Conservation (phyloP, 2,113 vertebrate genomes). For the Tachysurus vachellii region DNA sequence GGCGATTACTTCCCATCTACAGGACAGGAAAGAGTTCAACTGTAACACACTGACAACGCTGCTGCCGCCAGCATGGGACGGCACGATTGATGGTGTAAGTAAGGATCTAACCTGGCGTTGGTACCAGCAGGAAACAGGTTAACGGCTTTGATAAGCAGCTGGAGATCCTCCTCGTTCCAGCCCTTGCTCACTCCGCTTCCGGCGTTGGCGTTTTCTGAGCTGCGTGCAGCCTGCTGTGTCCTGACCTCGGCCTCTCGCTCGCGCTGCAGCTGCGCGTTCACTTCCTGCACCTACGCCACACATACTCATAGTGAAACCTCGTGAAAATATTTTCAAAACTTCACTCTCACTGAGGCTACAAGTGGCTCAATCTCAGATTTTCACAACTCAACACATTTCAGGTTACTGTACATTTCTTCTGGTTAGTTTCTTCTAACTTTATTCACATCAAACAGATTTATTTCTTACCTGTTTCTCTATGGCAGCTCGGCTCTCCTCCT, state of each 20-base stretch:
- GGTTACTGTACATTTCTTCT: not conserved
- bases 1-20: constrained; percentile 97
- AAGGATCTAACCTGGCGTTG: constrained; percentile 83
- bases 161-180: constrained; percentile 95
- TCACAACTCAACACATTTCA: not conserved
- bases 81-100: not conserved
- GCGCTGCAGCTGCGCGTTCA: constrained; percentile 87
- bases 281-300: constrained; percentile 83
- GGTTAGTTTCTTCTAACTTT: not conserved
- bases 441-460: not conserved
- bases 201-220: constrained; percentile 80
- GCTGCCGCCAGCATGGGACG: too few species aligned
- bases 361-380: not conserved
- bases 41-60: not conserved
- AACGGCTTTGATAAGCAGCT: constrained; percentile 96
- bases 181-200: constrained; percentile 82
- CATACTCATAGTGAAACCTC: constrained; percentile 16
- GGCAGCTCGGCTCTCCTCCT: constrained; percentile 85
- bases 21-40: constrained; percentile 26
- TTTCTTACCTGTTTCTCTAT: constrained; percentile 88
- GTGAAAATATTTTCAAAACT: not conserved
- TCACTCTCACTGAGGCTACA: not conserved
- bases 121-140: constrained; percentile 98
- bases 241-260: constrained; percentile 92
- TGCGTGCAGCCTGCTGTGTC: constrained; percentile 83